Evolutionary conservation across 2,113 vertebrate genomes (phyloP), one percentile per base, ranked within the genome.

Genomic region (Notiomystis cincta): DNA sequence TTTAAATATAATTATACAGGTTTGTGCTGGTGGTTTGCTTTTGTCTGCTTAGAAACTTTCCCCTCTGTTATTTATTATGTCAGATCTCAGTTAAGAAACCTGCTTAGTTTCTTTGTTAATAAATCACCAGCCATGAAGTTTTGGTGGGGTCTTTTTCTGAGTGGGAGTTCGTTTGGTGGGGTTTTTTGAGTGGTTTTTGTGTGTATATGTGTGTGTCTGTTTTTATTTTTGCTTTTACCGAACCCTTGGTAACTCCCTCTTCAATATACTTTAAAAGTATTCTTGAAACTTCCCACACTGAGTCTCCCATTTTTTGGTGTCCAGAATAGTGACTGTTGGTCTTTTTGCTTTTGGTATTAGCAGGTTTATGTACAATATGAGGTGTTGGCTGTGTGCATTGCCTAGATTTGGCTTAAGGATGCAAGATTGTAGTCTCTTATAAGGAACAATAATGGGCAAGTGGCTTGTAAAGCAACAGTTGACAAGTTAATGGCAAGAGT

Each of bases 401-500:
- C 19, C 64, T 86, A 44, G 48, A 11, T 48, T 40, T 57, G 17
- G 11, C 87, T 69, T 69, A 51, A 81, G 33, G 13, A 3, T 70
- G 37, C 20, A 62, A 78, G n/a, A n/a, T 84, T 73, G 19, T 10
- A 56, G 71, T 64, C 10, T 56, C 13, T 28, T 82, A 1, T 3
- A 67, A 66, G n/a, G 69, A 65, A 23, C 38, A 53, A 2, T 38
- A 91, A 44, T 24, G 31, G 65, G 56, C 50, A 72, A 85, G 27
- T 71, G 23, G 31, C 40, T 66, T 90, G 44, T 85, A 65, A 94
- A 60, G 37, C 45, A 83, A 4, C 14, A 65, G 20, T 7, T 79
- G 57, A 61, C 42, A 86, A 88, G 40, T 79, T 78, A 87, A 76
- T 92, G 82, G 70, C 23, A 42, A n/a, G 57, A 72, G 21, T 76